Conservation (phyloP, 2,888 invertebrate genomes). For the Cerceris ruficornis region DNA sequence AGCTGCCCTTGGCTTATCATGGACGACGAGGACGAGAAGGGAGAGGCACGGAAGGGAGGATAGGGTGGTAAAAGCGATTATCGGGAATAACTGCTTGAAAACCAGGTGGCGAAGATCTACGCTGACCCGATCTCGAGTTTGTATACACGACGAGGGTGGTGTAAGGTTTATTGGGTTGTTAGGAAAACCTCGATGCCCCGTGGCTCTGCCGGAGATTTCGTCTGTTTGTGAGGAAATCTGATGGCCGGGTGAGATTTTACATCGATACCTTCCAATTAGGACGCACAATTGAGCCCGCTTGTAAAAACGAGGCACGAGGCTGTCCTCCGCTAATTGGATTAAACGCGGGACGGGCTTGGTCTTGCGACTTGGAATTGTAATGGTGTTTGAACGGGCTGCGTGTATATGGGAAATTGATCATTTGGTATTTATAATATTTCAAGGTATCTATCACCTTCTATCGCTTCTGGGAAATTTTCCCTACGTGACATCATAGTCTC, state of each 20-base stretch:
- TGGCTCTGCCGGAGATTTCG: not conserved
- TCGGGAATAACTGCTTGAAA: slow-evolving; percentile 43
- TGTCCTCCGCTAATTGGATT: too few species aligned
- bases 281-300: not conserved
- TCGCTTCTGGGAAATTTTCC: too few species aligned
- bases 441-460: too few species aligned
- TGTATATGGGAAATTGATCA: too few species aligned
- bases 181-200: slow-evolving; percentile 15
- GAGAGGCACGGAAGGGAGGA: not conserved
- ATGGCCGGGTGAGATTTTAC: slow-evolving; percentile 27
- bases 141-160: slow-evolving; percentile 21
- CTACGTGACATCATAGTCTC: too few species aligned
- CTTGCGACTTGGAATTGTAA: too few species aligned
- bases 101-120: slow-evolving; percentile 28
- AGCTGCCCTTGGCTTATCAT: slow-evolving; percentile 44
- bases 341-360: too few species aligned
- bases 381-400: too few species aligned
- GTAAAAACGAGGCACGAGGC: not conserved
- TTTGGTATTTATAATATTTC: too few species aligned
- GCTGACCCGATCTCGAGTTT: slow-evolving; percentile 18
- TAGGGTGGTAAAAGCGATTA: slow-evolving; percentile 48
- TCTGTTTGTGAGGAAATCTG: not conserved
- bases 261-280: slow-evolving; percentile 44
- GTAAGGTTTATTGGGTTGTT: slow-evolving; percentile 49
- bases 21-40: not conserved